phyloP scores from a whole-genome alignment of 2,797 vertebrate genomes.

The Paratrypauchen microcephalus region DNA sequence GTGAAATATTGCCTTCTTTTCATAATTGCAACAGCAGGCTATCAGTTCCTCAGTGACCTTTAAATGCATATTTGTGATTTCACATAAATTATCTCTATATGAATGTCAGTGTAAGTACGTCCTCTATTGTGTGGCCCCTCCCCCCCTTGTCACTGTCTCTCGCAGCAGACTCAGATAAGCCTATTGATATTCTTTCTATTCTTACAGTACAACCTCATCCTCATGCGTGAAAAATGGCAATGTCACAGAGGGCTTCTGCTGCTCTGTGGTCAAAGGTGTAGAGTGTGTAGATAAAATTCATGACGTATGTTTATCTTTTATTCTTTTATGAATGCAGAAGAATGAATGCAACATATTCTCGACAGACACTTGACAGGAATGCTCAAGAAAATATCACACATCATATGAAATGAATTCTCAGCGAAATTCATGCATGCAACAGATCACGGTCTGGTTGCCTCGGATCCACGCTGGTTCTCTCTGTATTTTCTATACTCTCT shows the following conservation, averaged over 20 bases:
- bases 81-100: constrained; percentile 38
- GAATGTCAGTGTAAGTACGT: constrained; percentile 44
- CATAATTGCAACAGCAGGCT: neutral
- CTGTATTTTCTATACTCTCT: no score
- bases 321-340: constrained; percentile 12
- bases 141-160: neutral
- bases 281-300: neutral
- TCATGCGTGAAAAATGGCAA: constrained; percentile 57
- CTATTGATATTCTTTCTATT: constrained; percentile 51
- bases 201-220: constrained; percentile 31
- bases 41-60: constrained; percentile 38
- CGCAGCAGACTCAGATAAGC: constrained; percentile 30
- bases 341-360: no score
- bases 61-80: constrained; percentile 48
- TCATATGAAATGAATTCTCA: no score
- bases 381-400: no score
- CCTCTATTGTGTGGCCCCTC: constrained; percentile 22
- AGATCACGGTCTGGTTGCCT: no score
- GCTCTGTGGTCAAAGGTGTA: neutral
- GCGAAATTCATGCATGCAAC: no score
- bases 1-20: neutral
- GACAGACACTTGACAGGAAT: no score
- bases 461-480: no score
- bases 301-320: neutral
- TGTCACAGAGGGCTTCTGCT: neutral